phyloP scores from a whole-genome alignment of 2,113 vertebrate species.

The Phylloscopus whistleri region DNA sequence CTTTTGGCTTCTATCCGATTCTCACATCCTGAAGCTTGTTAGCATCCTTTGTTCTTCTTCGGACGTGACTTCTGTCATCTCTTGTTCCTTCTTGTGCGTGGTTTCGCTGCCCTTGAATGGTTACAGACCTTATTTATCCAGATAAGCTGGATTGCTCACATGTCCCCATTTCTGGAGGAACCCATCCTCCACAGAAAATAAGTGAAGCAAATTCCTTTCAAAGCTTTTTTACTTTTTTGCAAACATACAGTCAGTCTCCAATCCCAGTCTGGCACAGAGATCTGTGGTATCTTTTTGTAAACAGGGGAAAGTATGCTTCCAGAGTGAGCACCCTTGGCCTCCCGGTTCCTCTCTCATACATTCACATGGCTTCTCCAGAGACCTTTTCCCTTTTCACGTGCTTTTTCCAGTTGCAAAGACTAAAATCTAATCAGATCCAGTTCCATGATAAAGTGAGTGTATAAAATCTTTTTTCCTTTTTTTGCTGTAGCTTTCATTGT shows the following conservation, averaged over 20 bases:
- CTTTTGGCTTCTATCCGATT: too few relatives aligned
- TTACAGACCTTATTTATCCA: too few relatives aligned
- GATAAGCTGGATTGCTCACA: too few relatives aligned
- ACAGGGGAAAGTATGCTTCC: background rate
- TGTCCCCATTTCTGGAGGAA: too few relatives aligned
- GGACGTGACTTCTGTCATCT: too few relatives aligned
- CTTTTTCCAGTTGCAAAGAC: background rate
- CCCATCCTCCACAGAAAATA: background rate
- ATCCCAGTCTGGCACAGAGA: background rate
- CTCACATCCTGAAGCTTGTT: too few relatives aligned
- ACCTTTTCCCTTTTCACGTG: background rate
- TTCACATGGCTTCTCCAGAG: background rate
- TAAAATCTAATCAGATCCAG: background rate
- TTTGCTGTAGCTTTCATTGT: background rate
- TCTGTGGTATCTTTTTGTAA: background rate
- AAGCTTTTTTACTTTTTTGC: background rate
- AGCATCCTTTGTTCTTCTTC: too few relatives aligned
- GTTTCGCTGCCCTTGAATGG: too few relatives aligned
- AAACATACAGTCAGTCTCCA: background rate
- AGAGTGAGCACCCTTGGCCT: background rate
- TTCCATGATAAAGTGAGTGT: background rate
- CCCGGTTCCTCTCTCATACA: background rate
- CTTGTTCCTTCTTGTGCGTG: too few relatives aligned
- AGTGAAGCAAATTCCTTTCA: background rate
- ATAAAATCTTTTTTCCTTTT: background rate